phyloP scores from a whole-genome alignment of 2,888 invertebrate genomes.

The Cryptus armator region DNA sequence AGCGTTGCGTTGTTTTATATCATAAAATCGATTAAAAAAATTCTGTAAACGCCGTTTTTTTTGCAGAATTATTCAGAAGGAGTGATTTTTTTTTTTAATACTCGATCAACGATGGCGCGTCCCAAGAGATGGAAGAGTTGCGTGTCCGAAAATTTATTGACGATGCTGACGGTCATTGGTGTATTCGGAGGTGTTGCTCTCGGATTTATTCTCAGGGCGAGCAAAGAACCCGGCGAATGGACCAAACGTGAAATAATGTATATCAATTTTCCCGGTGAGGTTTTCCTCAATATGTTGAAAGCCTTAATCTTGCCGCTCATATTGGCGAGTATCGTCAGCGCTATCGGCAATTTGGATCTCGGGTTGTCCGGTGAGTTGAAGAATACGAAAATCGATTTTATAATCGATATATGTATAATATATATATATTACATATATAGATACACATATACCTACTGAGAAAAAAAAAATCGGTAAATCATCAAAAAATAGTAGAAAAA shows the following conservation, averaged over 20 bases:
- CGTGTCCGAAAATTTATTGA: conserved; percentile 85
- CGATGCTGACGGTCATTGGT: conserved; percentile 87
- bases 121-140: conserved; percentile 79
- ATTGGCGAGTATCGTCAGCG: conserved; percentile 89
- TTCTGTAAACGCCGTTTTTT: conserved; percentile 1
- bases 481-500: no score
- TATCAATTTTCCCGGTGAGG: conserved; percentile 89
- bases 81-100: conserved; percentile 30
- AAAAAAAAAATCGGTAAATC: no score
- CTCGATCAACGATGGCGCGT: conserved; percentile 73
- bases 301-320: conserved; percentile 91
- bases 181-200: conserved; percentile 87
- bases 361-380: conserved; percentile 87
- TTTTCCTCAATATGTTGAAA: conserved; percentile 91
- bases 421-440: no score
- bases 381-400: conserved; percentile 25
- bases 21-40: not conserved
- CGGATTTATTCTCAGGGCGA: conserved; percentile 85
- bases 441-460: no score
- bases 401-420: not conserved
- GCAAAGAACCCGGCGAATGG: conserved; percentile 83
- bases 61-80: conserved; percentile 1
- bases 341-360: conserved; percentile 90
- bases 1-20: not conserved
- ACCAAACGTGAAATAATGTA: conserved; percentile 89